phyloP scores from a whole-genome alignment of 2,888 invertebrate species.

The Eulithis testata region DNA sequence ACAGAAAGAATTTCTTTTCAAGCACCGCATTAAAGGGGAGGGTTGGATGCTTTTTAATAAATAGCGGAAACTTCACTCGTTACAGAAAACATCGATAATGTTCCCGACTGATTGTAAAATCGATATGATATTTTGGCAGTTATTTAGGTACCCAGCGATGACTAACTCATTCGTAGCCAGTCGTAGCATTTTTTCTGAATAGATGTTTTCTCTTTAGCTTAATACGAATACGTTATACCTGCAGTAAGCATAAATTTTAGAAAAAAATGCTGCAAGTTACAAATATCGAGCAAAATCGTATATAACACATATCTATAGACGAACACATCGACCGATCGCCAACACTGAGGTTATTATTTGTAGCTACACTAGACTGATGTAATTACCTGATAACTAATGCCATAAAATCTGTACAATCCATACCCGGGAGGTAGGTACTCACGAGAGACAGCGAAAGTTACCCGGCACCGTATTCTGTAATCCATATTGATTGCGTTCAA shows the following conservation, averaged over 20 bases:
- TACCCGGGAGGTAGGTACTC: background rate
- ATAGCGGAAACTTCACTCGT: constrained; percentile 12
- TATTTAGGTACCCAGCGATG: background rate
- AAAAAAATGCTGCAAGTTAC: background rate
- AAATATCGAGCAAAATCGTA: background rate
- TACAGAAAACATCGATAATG: constrained; percentile 10
- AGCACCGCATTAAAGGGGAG: constrained; percentile 23
- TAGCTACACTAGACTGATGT: background rate
- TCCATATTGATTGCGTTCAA: constrained; percentile 59
- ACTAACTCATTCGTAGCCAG: no score
- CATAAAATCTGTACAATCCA: constrained; percentile 15
- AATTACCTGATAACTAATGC: constrained; percentile 10
- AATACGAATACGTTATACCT: no score
- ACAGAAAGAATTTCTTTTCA: constrained; percentile 27
- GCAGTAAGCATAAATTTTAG: no score
- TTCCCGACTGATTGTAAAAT: constrained; percentile 11
- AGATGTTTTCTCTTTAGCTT: background rate
- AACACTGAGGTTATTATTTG: background rate
- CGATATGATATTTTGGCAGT: constrained; percentile 7
- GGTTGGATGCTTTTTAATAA: constrained; percentile 31
- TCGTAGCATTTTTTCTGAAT: background rate
- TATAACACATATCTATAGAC: no score
- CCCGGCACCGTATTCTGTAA: constrained; percentile 52
- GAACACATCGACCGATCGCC: background rate
- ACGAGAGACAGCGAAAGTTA: constrained; percentile 34